Conservation (phyloP, 2,888 invertebrate species). For the Temnothorax rugatulus region DNA sequence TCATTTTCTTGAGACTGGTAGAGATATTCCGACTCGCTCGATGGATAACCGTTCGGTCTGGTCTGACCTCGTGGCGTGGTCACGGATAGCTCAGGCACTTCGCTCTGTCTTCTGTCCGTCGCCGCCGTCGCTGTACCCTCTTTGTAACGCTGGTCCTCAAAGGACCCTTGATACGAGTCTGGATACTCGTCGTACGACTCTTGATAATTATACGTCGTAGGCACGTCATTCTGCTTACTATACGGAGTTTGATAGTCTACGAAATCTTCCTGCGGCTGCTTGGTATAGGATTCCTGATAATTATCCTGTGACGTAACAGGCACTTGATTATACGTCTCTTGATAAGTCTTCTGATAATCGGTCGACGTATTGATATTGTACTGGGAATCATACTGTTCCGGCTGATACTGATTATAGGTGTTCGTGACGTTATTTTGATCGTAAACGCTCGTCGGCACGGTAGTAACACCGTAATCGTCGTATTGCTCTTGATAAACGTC, state of each 20-base stretch:
- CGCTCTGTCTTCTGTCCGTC: conserved; percentile 78
- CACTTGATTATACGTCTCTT: conserved; percentile 69
- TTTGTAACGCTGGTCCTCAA: conserved; percentile 78
- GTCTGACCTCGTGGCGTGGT: conserved; percentile 83
- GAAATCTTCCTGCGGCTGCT: conserved; percentile 77
- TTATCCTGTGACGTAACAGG: conserved; percentile 74
- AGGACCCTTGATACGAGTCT: conserved; percentile 79
- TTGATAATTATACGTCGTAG: conserved; percentile 74
- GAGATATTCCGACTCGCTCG: conserved; percentile 80
- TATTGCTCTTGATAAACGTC: conserved; percentile 76
- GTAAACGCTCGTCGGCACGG: conserved; percentile 76
- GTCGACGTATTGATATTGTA: conserved; percentile 74
- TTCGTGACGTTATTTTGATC: conserved; percentile 78
- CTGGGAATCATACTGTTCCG: conserved; percentile 77
- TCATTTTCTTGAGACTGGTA: conserved; percentile 79
- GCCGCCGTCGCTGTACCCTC: conserved; percentile 67
- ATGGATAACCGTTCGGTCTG: conserved; percentile 81
- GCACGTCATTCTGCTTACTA: conserved; percentile 76
- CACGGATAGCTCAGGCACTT: conserved; percentile 82
- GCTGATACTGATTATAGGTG: conserved; percentile 76
- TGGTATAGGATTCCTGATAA: conserved; percentile 77
- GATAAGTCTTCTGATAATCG: conserved; percentile 71
- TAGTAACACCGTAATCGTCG: conserved; percentile 71
- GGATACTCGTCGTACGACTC: conserved; percentile 79
- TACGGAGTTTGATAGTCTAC: conserved; percentile 79